These are phyloP conservation scores for Lagocephalus sceleratus DNA, from an alignment of 2,797 vertebrate genomes.

Conservation along the genomic window DNA sequence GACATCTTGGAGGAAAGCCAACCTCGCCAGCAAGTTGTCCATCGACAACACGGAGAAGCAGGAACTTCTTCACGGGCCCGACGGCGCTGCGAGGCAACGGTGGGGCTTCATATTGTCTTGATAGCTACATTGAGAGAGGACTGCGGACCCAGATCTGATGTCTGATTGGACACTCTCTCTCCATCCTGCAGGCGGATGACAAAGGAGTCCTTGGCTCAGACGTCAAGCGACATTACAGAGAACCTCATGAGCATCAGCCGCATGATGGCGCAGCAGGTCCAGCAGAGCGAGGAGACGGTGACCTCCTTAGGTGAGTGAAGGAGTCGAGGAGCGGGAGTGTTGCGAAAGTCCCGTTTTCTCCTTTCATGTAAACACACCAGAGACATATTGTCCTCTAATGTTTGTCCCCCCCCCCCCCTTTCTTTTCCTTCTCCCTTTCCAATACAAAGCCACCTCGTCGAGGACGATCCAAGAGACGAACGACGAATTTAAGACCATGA, in stretches of 20 bases:
- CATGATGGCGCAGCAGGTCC: constrained; percentile 97
- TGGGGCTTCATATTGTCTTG: constrained; percentile 42
- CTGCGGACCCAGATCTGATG: neutral
- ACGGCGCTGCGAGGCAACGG: constrained; percentile 83
- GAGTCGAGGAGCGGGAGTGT: neutral
- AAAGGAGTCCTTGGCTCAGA: constrained; percentile 89
- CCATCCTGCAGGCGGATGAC: constrained; percentile 80
- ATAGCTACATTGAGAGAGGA: neutral
- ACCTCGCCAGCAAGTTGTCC: constrained; percentile 91
- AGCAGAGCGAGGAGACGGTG: constrained; percentile 91
- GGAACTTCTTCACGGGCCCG: constrained; percentile 82
- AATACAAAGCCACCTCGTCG: constrained; percentile 88
- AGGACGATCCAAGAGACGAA: constrained; percentile 90
- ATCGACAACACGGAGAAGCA: constrained; percentile 94
- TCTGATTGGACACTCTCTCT: neutral
- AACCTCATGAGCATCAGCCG: constrained; percentile 94
- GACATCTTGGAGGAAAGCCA: constrained; percentile 94
- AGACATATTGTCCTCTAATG: neutral
- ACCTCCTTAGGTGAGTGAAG: constrained; percentile 81
- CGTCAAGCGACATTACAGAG: constrained; percentile 88
- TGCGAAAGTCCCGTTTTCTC: neutral
- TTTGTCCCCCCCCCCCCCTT: no score
- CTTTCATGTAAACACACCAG: no score
- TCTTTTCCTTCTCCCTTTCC: constrained; percentile 8
- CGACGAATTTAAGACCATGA: constrained; percentile 98